Conservation (phyloP, 2,888 invertebrate species). For the Lysandra coridon region DNA sequence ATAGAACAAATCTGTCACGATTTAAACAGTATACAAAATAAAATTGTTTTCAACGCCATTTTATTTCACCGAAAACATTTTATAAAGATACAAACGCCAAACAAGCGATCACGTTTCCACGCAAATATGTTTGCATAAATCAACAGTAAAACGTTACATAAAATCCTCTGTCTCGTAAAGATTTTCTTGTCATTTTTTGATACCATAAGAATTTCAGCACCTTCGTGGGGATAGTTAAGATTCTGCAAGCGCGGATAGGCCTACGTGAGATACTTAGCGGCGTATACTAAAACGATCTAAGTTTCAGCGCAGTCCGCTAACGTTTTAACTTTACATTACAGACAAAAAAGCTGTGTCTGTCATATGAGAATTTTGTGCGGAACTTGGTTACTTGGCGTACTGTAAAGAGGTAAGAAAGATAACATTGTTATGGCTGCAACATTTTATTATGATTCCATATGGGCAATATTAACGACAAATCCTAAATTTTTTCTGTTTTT, state of each 20-base stretch:
- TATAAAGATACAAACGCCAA: slow-evolving; percentile 15
- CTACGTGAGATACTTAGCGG: slow-evolving; percentile 76
- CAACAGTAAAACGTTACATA: slow-evolving; percentile 59
- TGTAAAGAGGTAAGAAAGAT: background rate
- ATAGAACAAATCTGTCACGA: background rate
- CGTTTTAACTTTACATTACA: slow-evolving; percentile 28
- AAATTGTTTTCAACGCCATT: slow-evolving; percentile 8
- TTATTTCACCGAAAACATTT: slow-evolving; percentile 25
- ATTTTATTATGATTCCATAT: background rate
- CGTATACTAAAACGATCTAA: slow-evolving; percentile 56
- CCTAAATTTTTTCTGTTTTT: background rate
- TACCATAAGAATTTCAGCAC: slow-evolving; percentile 65
- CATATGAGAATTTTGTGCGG: background rate
- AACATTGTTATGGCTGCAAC: background rate
- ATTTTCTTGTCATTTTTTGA: slow-evolving; percentile 55
- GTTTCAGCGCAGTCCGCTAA: slow-evolving; percentile 20
- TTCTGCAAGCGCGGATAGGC: slow-evolving; percentile 61
- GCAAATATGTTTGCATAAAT: slow-evolving; percentile 57
- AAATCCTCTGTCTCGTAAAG: slow-evolving; percentile 52
- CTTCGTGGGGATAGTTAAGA: slow-evolving; percentile 67
- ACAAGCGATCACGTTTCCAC: slow-evolving; percentile 10
- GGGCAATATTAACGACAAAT: background rate
- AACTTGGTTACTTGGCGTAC: background rate
- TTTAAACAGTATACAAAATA: background rate
- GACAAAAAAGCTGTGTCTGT: background rate